These are phyloP conservation scores for Lophura nycthemera DNA, from an alignment of 2,113 vertebrate genomes.

Conservation along the genomic window DNA sequence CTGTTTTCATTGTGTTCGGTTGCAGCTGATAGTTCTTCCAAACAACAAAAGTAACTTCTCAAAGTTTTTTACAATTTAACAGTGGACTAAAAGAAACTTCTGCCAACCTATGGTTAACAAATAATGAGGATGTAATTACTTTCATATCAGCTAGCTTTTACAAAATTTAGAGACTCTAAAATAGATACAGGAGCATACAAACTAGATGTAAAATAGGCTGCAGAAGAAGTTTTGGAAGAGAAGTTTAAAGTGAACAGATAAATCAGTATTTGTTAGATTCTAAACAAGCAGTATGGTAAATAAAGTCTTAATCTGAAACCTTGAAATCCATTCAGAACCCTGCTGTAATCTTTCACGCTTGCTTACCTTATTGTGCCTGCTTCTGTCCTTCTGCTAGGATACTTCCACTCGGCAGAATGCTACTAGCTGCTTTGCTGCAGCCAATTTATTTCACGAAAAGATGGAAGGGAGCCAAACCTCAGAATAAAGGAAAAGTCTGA, in stretches of 20 bases:
- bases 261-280: neutral
- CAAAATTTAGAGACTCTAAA: neutral
- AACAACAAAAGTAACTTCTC: neutral
- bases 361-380: conserved; percentile 38
- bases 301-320: neutral
- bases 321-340: neutral
- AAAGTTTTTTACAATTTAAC: neutral
- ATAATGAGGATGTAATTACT: neutral
- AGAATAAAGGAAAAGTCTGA: neutral
- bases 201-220: neutral
- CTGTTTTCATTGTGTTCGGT: accelerated
- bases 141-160: conserved; percentile 3
- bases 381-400: neutral
- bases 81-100: neutral
- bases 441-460: conserved; percentile 50
- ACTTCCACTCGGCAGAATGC: neutral
- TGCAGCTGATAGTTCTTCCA: neutral
- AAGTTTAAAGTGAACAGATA: neutral
- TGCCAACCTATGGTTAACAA: neutral
- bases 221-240: neutral
- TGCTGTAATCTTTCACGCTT: neutral
- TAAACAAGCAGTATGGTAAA: neutral
- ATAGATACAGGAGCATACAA: neutral
- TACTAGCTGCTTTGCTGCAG: conserved; percentile 1
- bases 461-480: conserved; percentile 52